Percentiles rank a stretch among this genome's conserved stretches.
Evolutionary conservation across 2,113 vertebrate genomes (phyloP).

Genomic region (Callaeas wilsoni): DNA sequence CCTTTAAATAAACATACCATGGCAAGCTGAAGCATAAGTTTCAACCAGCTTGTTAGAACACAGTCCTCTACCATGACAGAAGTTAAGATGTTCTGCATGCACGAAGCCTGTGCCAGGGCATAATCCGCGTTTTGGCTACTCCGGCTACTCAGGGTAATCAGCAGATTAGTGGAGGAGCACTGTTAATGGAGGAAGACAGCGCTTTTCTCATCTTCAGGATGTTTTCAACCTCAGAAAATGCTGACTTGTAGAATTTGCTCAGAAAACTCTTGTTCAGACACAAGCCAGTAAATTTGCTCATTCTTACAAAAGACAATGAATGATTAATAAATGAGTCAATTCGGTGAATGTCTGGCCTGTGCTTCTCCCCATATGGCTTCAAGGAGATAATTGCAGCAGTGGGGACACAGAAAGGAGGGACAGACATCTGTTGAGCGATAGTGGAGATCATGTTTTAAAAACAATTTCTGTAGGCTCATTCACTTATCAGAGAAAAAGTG

Average conservation of each 20-base stretch:
- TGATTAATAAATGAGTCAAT: conserved; percentile 41
- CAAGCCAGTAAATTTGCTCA: background rate
- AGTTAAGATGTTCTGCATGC: conserved; percentile 44
- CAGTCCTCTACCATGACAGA: conserved; percentile 48
- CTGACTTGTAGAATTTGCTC: background rate
- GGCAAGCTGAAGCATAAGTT: conserved; percentile 57
- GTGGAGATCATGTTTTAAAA: background rate
- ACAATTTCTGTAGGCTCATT: background rate
- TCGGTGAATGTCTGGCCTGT: background rate
- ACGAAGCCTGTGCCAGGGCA: background rate
- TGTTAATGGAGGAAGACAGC: background rate
- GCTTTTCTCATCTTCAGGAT: background rate
- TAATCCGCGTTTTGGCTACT: background rate
- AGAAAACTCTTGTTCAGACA: conserved; percentile 3
- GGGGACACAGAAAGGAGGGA: background rate
- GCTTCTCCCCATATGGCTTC: background rate
- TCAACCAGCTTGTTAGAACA: conserved; percentile 59
- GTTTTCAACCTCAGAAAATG: conserved; percentile 21
- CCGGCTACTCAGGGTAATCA: background rate
- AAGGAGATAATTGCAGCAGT: background rate
- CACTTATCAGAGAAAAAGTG: background rate
- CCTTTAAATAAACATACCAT: conserved; percentile 53
- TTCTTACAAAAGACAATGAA: conserved; percentile 35
- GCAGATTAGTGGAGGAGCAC: background rate
- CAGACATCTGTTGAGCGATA: background rate